A percentile compares a stretch with the other conserved stretches of the same genome.
These are phyloP conservation scores for Tetrax tetrax DNA, from an alignment of 2,113 vertebrate genomes.

Conservation along the genomic window DNA sequence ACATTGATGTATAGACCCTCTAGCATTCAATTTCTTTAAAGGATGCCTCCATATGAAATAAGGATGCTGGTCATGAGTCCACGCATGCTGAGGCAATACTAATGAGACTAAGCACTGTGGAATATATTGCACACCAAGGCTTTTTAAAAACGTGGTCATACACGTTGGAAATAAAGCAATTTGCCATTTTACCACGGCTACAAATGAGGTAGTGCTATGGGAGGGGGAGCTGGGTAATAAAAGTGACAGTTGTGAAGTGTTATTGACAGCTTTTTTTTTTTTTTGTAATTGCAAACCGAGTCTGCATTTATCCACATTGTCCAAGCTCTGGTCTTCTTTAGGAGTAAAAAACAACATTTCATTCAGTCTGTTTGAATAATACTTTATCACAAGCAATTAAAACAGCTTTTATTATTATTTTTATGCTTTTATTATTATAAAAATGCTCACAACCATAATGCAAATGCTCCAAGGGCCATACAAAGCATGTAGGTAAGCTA, in stretches of 20 bases:
- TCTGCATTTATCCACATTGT: constrained; percentile 53
- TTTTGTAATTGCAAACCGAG: constrained; percentile 53
- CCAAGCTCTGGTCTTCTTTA: constrained; percentile 50
- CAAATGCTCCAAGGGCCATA: background rate
- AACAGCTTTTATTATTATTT: background rate
- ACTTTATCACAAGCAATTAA: constrained; percentile 20
- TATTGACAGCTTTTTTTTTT: constrained; percentile 69
- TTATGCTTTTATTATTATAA: background rate
- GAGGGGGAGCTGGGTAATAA: constrained; percentile 61
- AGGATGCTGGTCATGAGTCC: constrained; percentile 60
- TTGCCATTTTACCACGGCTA: constrained; percentile 64
- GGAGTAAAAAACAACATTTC: constrained; percentile 42
- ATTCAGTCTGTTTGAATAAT: constrained; percentile 8
- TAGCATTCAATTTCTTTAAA: constrained; percentile 72
- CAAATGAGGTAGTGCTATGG: constrained; percentile 63
- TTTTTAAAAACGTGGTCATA: constrained; percentile 62
- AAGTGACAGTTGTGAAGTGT: constrained; percentile 66
- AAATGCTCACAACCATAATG: background rate
- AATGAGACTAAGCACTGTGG: constrained; percentile 50
- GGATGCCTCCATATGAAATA: constrained; percentile 55
- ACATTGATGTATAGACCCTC: constrained; percentile 72
- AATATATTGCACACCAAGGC: constrained; percentile 56
- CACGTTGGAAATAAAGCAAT: constrained; percentile 70
- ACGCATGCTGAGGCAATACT: constrained; percentile 44
- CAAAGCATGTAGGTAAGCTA: background rate